Percentiles rank a stretch among this genome's conserved stretches.
Evolutionary conservation across 1,140 invertebrate species (phyloP).

Genomic region (Coenobita brevimanus): DNA sequence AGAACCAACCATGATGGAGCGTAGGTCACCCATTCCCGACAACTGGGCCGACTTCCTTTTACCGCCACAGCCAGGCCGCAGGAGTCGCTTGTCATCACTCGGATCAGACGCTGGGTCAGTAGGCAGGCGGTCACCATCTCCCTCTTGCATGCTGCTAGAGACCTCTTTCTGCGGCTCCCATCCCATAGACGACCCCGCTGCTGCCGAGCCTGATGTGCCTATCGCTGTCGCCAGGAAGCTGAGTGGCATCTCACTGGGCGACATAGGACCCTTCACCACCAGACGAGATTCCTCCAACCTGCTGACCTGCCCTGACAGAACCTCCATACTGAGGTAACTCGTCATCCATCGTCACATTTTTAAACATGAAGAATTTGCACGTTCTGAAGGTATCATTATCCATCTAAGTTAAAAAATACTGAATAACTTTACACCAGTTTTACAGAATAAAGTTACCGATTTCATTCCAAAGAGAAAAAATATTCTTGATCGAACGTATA

Average conservation of each 20-base stretch:
- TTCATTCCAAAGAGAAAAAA: too few relatives aligned
- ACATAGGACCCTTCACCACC: constrained; percentile 61
- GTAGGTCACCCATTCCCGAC: constrained; percentile 68
- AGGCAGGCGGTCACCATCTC: constrained; percentile 64
- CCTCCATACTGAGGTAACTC: constrained; percentile 66
- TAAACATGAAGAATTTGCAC: too few relatives aligned
- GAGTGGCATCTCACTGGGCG: constrained; percentile 68
- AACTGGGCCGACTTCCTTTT: constrained; percentile 69
- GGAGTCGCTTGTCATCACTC: constrained; percentile 67
- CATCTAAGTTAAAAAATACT: too few relatives aligned
- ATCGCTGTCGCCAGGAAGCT: constrained; percentile 67
- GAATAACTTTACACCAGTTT: too few relatives aligned
- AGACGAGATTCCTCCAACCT: constrained; percentile 42
- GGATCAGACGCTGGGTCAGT: constrained; percentile 68
- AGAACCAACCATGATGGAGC: constrained; percentile 44
- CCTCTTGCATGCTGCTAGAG: constrained; percentile 67
- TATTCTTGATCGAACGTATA: too few relatives aligned
- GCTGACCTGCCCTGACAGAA: constrained; percentile 53
- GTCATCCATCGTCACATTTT: too few relatives aligned
- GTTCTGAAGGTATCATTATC: too few relatives aligned
- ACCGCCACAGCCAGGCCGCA: constrained; percentile 65
- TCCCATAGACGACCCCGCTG: constrained; percentile 67
- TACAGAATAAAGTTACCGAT: too few relatives aligned
- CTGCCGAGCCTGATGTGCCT: constrained; percentile 67
- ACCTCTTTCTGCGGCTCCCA: constrained; percentile 69